A percentile compares a stretch with the other conserved stretches of the same genome.
Evolutionary conservation across 2,888 invertebrate species (phyloP).

Genomic region (Stenchaetothrips biformis): DNA sequence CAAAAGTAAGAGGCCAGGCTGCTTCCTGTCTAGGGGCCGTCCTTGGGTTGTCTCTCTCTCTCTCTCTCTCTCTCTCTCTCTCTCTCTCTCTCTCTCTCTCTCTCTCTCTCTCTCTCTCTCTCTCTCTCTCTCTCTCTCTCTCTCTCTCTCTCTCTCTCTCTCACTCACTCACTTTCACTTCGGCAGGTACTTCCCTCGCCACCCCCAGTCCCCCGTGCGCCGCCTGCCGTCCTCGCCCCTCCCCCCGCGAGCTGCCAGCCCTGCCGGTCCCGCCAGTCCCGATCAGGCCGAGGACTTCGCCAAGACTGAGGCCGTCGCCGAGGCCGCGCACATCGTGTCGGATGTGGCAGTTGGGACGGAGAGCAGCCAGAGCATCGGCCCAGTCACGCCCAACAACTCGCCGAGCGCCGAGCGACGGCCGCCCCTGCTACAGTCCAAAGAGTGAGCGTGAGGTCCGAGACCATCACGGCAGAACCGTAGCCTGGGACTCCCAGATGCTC

Average conservation of each 20-base stretch:
- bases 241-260: too few relatives aligned
- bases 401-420: background rate
- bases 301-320: background rate
- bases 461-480: too few relatives aligned
- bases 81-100: too few relatives aligned
- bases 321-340: background rate
- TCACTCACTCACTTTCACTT: too few relatives aligned
- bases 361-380: background rate
- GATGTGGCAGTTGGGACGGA: background rate
- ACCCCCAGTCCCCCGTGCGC: slow-evolving; percentile 2
- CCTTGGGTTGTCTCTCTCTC: too few relatives aligned
- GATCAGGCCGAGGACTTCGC: background rate
- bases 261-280: background rate
- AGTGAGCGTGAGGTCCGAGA: background rate
- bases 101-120: too few relatives aligned
- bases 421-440: background rate
- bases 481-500: too few relatives aligned
- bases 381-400: background rate
- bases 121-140: too few relatives aligned
- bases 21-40: too few relatives aligned
- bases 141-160: too few relatives aligned
- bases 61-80: too few relatives aligned
- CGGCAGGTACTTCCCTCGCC: background rate
- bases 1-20: too few relatives aligned
- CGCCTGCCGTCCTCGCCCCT: background rate